Conservation (phyloP, 2,113 vertebrate species). For the Rhombomys opimus region DNA sequence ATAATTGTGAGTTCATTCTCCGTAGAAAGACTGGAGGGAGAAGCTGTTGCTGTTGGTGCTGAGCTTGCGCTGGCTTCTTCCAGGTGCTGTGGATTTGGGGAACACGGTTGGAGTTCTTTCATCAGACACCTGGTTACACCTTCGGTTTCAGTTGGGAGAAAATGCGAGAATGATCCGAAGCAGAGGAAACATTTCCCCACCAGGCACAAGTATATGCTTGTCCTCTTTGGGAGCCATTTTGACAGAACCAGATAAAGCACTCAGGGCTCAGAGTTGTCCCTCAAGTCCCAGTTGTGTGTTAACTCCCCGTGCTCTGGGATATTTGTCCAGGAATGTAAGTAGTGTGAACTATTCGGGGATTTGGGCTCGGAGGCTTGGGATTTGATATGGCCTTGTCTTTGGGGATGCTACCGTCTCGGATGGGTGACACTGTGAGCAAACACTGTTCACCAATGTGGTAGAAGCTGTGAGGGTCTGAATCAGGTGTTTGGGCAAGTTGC, state of each 20-base stretch:
- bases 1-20: conserved; percentile 43
- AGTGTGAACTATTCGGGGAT: background rate
- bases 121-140: background rate
- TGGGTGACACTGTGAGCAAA: background rate
- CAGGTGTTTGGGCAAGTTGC: too few relatives aligned
- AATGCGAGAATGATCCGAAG: background rate
- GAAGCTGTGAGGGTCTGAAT: background rate
- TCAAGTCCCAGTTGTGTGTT: background rate
- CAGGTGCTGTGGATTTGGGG: background rate
- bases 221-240: background rate
- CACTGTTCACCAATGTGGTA: background rate
- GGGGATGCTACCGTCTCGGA: background rate
- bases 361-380: background rate
- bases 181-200: background rate
- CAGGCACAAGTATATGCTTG: background rate
- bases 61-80: background rate
- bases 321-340: background rate
- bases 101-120: conserved; percentile 1
- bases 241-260: background rate
- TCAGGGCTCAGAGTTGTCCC: background rate
- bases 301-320: background rate
- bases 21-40: background rate
- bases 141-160: conserved; percentile 16
- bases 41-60: background rate
- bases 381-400: background rate